Percentiles rank a stretch among this genome's conserved stretches.
These are phyloP conservation scores for Gallinago undulata DNA, from an alignment of 2,113 vertebrate species.

Conservation along the genomic window DNA sequence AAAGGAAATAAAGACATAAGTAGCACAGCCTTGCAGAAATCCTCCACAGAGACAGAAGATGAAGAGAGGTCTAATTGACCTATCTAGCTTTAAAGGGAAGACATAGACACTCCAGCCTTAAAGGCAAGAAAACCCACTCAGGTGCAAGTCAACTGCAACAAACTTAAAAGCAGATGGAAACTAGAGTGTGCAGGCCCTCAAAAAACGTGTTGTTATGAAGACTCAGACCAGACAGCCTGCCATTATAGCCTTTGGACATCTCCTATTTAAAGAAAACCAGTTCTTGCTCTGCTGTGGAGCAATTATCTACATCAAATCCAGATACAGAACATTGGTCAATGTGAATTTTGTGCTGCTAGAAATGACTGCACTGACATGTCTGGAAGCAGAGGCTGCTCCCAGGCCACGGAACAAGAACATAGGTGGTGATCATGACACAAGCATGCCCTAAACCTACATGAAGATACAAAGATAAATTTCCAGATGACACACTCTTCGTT, in stretches of 20 bases:
- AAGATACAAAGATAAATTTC: background rate
- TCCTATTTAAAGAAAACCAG: background rate
- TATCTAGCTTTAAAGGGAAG: background rate
- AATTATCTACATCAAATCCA: background rate
- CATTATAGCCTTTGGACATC: background rate
- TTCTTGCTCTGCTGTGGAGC: background rate
- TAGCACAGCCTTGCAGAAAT: background rate
- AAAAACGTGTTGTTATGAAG: background rate
- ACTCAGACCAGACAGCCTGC: background rate
- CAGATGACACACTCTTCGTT: background rate
- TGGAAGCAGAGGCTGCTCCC: background rate
- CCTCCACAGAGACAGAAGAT: background rate
- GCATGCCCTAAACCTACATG: background rate
- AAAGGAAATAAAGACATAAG: background rate
- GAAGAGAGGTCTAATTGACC: background rate
- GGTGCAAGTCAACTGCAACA: background rate
- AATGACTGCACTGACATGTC: background rate
- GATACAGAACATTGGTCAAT: background rate
- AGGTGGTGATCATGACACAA: background rate
- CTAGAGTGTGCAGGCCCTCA: background rate
- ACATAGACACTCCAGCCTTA: background rate
- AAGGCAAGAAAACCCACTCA: background rate
- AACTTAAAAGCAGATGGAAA: slow-evolving; percentile 12
- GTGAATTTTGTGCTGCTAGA: background rate
- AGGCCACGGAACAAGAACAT: background rate